A percentile compares a stretch with the other conserved stretches of the same genome.
Conservation (phyloP, 2,888 invertebrate species). For the Hecatera dysodea region DNA sequence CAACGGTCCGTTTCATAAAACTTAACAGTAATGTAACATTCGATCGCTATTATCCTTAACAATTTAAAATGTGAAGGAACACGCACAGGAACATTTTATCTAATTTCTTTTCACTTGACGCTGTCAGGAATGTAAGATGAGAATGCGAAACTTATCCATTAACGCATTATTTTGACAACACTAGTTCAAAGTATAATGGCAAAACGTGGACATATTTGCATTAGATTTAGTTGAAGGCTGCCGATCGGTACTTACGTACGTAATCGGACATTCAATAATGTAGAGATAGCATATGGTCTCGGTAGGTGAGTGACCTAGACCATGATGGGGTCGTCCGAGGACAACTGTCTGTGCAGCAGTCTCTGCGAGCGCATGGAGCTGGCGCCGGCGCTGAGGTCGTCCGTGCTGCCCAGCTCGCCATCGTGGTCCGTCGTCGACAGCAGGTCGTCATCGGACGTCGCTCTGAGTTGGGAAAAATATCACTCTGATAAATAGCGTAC, state of each 20-base stretch:
- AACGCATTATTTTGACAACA: conserved; percentile 49
- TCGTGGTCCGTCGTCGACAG: conserved; percentile 94
- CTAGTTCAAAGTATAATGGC: conserved; percentile 56
- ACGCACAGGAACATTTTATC: conserved; percentile 65
- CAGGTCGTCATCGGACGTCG: conserved; percentile 97
- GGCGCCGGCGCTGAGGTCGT: conserved; percentile 89
- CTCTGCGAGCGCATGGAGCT: conserved; percentile 83
- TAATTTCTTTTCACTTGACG: conserved; percentile 56
- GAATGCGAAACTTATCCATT: conserved; percentile 58
- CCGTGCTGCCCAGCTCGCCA: conserved; percentile 92
- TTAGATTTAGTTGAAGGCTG: conserved; percentile 33
- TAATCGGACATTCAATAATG: conserved; percentile 27
- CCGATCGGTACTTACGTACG: conserved; percentile 34
- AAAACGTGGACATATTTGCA: conserved; percentile 53
- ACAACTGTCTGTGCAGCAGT: conserved; percentile 86
- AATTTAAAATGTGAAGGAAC: conserved; percentile 61
- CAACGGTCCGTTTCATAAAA: conserved; percentile 47
- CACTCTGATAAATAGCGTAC: neutral
- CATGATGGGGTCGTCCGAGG: conserved; percentile 90
- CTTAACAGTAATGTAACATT: conserved; percentile 57
- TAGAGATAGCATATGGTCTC: conserved; percentile 14
- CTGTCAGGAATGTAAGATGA: conserved; percentile 63
- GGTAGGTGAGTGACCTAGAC: conserved; percentile 71
- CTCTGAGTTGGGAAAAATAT: conserved; percentile 83
- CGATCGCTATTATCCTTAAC: conserved; percentile 49